These are phyloP conservation scores for Eupithecia tripunctaria DNA, from an alignment of 2,888 invertebrate genomes.

Conservation along the genomic window DNA sequence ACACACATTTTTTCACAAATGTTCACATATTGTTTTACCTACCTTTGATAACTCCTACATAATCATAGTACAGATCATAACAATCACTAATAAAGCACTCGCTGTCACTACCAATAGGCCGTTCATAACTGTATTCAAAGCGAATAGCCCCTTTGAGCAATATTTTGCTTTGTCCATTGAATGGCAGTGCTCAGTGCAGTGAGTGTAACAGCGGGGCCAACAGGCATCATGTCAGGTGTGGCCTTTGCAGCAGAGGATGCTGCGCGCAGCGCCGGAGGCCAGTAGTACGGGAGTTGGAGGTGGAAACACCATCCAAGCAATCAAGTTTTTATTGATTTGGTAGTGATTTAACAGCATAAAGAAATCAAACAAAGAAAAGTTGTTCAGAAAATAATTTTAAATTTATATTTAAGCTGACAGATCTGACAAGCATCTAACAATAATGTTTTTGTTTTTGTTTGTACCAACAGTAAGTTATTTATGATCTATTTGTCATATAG, in stretches of 20 bases:
- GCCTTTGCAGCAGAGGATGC: slow-evolving; percentile 33
- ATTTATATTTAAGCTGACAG: no score
- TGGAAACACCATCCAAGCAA: neutral
- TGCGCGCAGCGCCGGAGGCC: slow-evolving; percentile 13
- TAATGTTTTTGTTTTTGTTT: no score
- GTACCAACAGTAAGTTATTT: no score
- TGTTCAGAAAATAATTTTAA: no score
- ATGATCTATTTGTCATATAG: no score
- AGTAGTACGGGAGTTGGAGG: slow-evolving; percentile 1
- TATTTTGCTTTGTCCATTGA: slow-evolving; percentile 31
- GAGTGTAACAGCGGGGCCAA: slow-evolving; percentile 11
- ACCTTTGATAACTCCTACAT: no score
- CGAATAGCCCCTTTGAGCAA: slow-evolving; percentile 18
- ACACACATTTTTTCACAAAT: neutral
- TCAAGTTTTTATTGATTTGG: neutral
- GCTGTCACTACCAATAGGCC: slow-evolving; percentile 2
- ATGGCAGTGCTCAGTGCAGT: slow-evolving; percentile 11
- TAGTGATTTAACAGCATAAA: no score
- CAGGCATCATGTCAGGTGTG: slow-evolving; percentile 26
- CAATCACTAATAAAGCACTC: neutral
- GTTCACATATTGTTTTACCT: neutral
- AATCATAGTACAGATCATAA: neutral
- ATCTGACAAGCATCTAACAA: no score
- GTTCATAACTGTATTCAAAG: slow-evolving; percentile 6
- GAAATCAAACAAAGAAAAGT: neutral